These are phyloP conservation scores for Hydrotaea cyrtoneurina DNA, from an alignment of 2,888 invertebrate genomes.

Conservation along the genomic window DNA sequence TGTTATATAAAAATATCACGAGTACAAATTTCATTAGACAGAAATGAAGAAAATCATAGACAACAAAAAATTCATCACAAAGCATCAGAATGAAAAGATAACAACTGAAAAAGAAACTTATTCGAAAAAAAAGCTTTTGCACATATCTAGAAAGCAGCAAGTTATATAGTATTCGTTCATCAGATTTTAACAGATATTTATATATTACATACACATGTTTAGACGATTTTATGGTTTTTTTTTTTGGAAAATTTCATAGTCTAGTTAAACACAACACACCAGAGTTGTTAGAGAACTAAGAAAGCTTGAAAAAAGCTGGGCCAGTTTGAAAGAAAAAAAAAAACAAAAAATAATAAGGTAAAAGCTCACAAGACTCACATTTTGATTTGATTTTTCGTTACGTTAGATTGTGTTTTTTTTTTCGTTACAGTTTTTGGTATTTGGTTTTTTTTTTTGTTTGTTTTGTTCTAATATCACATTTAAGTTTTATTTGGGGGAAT, in stretches of 20 bases:
- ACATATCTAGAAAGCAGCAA: constrained; percentile 64
- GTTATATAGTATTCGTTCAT: constrained; percentile 45
- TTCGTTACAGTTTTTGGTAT: constrained; percentile 42
- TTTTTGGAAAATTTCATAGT: not conserved
- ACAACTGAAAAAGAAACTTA: not conserved
- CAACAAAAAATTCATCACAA: constrained; percentile 22
- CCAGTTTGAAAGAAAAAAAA: constrained; percentile 20
- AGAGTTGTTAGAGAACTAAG: constrained; percentile 34
- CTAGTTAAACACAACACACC: constrained; percentile 51
- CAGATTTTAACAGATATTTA: not conserved
- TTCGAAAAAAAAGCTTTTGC: constrained; percentile 54
- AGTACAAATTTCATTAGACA: not conserved
- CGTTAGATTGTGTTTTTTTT: constrained; percentile 41
- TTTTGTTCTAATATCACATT: constrained; percentile 66
- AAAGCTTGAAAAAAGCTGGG: constrained; percentile 40
- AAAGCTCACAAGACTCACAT: constrained; percentile 34
- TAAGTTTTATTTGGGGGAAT: constrained; percentile 58
- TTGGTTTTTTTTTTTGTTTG: constrained; percentile 27
- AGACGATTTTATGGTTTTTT: not conserved
- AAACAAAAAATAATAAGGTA: constrained; percentile 22
- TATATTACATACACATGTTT: not conserved
- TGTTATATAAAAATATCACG: not conserved
- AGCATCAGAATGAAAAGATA: constrained; percentile 54
- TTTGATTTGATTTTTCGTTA: constrained; percentile 34
- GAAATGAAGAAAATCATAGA: not conserved